Evolutionary conservation across 2,113 vertebrate genomes (phyloP).

Genomic region (Zapornia atra): DNA sequence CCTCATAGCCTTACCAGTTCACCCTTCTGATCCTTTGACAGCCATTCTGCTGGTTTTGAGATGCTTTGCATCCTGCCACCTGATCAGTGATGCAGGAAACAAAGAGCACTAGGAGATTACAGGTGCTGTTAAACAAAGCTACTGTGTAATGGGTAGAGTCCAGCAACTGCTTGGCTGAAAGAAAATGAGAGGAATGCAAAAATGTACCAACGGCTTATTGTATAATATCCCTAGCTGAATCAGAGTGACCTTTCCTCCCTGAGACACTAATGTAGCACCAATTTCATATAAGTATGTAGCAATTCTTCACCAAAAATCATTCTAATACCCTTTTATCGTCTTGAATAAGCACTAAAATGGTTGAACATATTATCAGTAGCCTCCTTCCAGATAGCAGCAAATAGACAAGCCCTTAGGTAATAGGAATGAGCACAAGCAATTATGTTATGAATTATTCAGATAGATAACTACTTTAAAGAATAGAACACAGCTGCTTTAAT

Average conservation of each 20-base stretch:
- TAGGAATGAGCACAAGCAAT: constrained; percentile 59
- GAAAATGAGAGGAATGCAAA: background rate
- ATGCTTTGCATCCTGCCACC: background rate
- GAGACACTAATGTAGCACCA: background rate
- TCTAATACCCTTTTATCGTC: background rate
- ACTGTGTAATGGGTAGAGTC: background rate
- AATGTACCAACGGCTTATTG: background rate
- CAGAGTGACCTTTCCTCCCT: background rate
- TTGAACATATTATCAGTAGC: background rate
- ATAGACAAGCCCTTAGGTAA: background rate
- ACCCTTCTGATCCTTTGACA: background rate
- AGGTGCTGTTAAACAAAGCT: background rate
- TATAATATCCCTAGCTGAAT: background rate
- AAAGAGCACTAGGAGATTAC: background rate
- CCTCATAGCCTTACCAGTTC: background rate
- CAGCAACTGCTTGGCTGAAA: background rate
- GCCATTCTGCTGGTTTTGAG: background rate
- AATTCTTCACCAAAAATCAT: background rate
- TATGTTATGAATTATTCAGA: constrained; percentile 82
- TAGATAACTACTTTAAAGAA: constrained; percentile 77
- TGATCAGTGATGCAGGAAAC: background rate
- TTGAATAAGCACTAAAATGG: background rate
- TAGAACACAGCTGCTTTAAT: constrained; percentile 72
- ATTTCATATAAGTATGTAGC: background rate
- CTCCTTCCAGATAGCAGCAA: background rate